Evolutionary conservation across 2,888 invertebrate genomes (phyloP).

Genomic region (Ceratothoa steindachneri): DNA sequence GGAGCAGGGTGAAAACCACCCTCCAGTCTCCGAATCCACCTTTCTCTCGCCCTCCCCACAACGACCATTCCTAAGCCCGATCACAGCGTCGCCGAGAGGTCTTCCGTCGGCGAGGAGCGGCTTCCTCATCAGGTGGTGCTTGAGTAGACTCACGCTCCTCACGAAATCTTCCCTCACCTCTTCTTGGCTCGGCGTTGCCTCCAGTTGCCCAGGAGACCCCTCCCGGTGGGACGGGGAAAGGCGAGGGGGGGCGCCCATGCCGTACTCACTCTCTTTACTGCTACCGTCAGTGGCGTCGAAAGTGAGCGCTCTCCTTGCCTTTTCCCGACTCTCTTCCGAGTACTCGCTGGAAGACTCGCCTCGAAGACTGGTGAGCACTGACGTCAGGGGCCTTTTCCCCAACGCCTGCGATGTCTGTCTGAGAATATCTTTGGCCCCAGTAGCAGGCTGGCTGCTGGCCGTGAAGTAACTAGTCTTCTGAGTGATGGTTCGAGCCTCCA

Average conservation of each 20-base stretch:
- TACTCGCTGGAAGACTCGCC: conserved; percentile 1
- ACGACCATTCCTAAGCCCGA: neutral
- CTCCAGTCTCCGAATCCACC: conserved; percentile 8
- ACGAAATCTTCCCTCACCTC: conserved; percentile 25
- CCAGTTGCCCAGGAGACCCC: neutral
- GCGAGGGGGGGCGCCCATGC: neutral
- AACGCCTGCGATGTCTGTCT: conserved; percentile 36
- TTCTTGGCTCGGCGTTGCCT: conserved; percentile 2
- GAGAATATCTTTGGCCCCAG: conserved; percentile 21
- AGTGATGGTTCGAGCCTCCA: conserved; percentile 32
- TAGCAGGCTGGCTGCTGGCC: conserved; percentile 33
- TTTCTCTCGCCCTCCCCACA: neutral
- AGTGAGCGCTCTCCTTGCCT: conserved; percentile 18
- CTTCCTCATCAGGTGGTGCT: conserved; percentile 21
- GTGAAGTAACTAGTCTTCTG: conserved; percentile 33
- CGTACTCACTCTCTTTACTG: neutral
- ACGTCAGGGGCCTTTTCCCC: conserved; percentile 28
- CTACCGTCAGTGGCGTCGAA: conserved; percentile 11
- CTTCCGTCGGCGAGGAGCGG: neutral
- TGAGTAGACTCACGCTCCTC: conserved; percentile 33
- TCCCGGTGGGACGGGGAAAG: neutral
- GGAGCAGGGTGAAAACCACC: no score
- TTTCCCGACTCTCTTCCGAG: conserved; percentile 12
- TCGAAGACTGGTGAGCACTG: conserved; percentile 18
- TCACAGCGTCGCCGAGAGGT: neutral